Evolutionary conservation across 2,888 invertebrate species (phyloP), one percentile per base, ranked within the genome.

Genomic region (Cheilosia urbana): DNA sequence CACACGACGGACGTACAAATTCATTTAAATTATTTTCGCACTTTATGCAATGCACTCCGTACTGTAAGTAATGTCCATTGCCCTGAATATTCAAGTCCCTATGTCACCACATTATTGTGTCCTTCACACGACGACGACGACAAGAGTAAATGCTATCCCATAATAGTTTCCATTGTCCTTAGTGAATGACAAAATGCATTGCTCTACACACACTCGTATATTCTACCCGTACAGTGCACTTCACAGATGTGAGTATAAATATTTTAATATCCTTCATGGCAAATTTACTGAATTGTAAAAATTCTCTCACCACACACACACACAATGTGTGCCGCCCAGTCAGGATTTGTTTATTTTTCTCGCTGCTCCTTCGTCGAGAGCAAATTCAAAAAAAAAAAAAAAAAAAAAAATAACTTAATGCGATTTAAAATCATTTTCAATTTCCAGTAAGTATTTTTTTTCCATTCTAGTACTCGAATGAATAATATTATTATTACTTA

Each of bases 401-500:
- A n/a, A n/a, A n/a, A n/a, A n/a, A n/a, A n/a, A 77, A 78, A 83
- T 71, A 62, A 55, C 55, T 83, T 79, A 73, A 79, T 83, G 78
- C 83, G 83, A 78, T 83, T 79, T 83, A 72, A 83, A 83, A 73
- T 73, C 79, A 63, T 68, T 73, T 83, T 69, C 77, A 47, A 77
- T 76, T 69, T 42, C 51, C 69, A 71, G 77, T 65, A 58, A 47
- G 66, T 62, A 72, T 65, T 80, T 15, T 42, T 19, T 42, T 51
- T 51, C 51, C 40, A 49, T 17, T 60, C 49, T 68, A 55, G 49
- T 63, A 42, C 71, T 77, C 24, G 58, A 71, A 65, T 58, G 63
- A 83, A 83, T 73, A 83, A 78, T 83, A 62, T 83, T 83, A 83
- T 83, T 79, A 83, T 83, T 83, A 83, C 82, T 83, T 78, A 78